Evolutionary conservation across 2,888 invertebrate species (phyloP).

Genomic region (Lasioglossum calceatum): DNA sequence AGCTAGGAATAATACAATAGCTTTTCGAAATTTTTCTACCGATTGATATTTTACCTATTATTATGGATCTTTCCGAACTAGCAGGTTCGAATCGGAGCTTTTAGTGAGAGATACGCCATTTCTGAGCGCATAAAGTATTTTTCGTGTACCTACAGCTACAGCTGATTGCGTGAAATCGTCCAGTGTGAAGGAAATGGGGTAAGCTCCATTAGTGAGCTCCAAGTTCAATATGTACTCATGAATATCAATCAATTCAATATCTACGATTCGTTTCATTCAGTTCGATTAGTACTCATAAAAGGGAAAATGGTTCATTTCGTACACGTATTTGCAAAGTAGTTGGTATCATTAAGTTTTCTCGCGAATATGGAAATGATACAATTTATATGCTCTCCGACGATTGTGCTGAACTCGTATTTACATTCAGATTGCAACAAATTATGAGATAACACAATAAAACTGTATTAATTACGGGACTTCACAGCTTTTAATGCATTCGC

Average conservation of each 20-base stretch:
- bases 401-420: background rate
- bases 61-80: background rate
- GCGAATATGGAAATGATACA: background rate
- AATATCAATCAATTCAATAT: conserved; percentile 18
- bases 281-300: conserved; percentile 3
- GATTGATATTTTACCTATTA: background rate
- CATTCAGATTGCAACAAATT: background rate
- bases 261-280: conserved; percentile 6
- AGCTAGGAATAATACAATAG: background rate
- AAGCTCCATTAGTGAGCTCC: conserved; percentile 6
- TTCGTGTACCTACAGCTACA: conserved; percentile 4
- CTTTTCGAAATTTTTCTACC: background rate
- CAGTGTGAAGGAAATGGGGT: conserved; percentile 6
- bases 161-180: conserved; percentile 5
- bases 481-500: too few species aligned
- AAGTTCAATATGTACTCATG: conserved; percentile 15
- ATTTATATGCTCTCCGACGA: background rate
- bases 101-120: background rate
- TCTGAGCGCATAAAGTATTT: background rate
- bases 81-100: background rate
- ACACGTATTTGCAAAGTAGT: background rate
- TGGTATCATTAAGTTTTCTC: conserved; percentile 1
- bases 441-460: background rate
- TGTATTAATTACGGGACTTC: background rate
- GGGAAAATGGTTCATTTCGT: background rate